Evolutionary conservation across 2,888 invertebrate species (phyloP), one percentile per base, ranked within the genome.

Genomic region (Cerceris rybyensis): DNA sequence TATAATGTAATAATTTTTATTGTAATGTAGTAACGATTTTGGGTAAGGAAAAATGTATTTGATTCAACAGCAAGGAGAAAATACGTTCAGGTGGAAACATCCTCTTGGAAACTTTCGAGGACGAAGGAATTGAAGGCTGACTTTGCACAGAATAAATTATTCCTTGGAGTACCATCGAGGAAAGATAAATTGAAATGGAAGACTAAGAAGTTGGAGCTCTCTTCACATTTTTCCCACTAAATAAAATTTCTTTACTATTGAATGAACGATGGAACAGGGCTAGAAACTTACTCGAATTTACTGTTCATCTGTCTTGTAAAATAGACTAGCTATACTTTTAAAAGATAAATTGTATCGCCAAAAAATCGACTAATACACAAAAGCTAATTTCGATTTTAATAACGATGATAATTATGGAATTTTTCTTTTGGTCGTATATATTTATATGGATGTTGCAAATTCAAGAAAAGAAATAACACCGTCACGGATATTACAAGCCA

Each of bases 141-240:
- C 54, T 54, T n/a, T 54, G 54, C 54, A 49, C 49, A n/a, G 54
- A 54, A 16, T 54, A 16, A 54, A 16, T 16, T 54, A 16, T 16
- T 54, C 16, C 54, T n/a, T n/a, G 16, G 54, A n/a, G 54, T 54
- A 54, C n/a, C 54, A n/a, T 54, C 14, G n/a, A 2, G 14, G n/a
- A n/a, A 54, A 54, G 14, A 16, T n/a, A 54, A 16, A 16, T 7
- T 16, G 54, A n/a, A 54, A n/a, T n/a, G 14, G 7, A 54, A 54
- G 16, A 1, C 54, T 16, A n/a, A 54, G 16, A 16, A 16, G n/a
- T 54, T 54, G 11, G 46, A 11, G 11, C 8, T 11, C 11, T 46
- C 11, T 1, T 11, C 9, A 11, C 46, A 46, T 46, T 46, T 11
- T 8, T 46, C 2, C 8, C 8, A 46, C 9, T 11, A 46, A 11